Conservation (phyloP, 2,888 invertebrate species). For the Pristionchus maxplancki region DNA sequence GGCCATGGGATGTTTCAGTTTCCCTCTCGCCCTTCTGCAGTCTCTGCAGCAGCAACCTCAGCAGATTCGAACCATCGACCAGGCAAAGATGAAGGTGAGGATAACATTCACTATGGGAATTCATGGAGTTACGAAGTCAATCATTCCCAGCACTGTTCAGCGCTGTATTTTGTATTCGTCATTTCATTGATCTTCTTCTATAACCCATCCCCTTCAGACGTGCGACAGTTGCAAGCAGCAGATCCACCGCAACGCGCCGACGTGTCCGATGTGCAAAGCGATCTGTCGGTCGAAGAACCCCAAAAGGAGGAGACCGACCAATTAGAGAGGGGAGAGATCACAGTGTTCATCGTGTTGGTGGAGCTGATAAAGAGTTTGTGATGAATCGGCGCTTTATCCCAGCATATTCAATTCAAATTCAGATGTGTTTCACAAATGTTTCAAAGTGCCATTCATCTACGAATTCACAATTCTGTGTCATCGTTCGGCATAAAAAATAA, state of each 20-base stretch:
- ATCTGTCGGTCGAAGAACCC: slow-evolving; percentile 84
- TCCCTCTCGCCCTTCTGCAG: slow-evolving; percentile 35
- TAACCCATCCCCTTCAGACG: slow-evolving; percentile 73
- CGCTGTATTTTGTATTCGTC: too few relatives aligned
- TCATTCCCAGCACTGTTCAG: background rate
- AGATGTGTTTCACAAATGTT: background rate
- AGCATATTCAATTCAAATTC: background rate
- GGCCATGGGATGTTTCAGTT: background rate
- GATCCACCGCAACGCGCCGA: slow-evolving; percentile 92
- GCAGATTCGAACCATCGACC: slow-evolving; percentile 14
- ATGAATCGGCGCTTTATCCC: too few relatives aligned
- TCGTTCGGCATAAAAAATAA: background rate
- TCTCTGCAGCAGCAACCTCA: background rate
- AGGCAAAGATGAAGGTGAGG: slow-evolving; percentile 48
- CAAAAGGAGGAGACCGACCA: slow-evolving; percentile 31
- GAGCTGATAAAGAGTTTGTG: background rate
- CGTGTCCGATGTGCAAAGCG: slow-evolving; percentile 98
- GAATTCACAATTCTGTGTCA: background rate
- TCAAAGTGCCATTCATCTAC: background rate
- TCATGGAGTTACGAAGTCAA: background rate
- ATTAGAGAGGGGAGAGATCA: background rate
- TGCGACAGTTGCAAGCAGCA: slow-evolving; percentile 80
- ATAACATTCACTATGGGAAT: background rate
- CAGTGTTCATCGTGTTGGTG: background rate
- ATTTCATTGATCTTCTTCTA: background rate